Percentiles rank a stretch among this genome's conserved stretches.
Evolutionary conservation across 2,888 invertebrate genomes (phyloP).

Genomic region (Artemia sp.): DNA sequence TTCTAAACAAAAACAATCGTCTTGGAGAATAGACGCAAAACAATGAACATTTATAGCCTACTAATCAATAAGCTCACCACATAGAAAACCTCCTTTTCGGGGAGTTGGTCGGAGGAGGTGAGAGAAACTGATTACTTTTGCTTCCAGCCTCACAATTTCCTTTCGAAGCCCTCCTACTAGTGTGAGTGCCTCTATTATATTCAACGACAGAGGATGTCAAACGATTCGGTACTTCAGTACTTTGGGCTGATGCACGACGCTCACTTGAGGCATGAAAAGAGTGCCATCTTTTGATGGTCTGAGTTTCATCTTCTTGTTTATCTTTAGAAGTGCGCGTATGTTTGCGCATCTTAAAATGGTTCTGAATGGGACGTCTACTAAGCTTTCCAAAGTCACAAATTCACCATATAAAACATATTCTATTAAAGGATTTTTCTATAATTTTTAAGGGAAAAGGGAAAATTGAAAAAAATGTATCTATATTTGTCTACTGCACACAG

Average conservation of each 20-base stretch:
- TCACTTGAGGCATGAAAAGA: slow-evolving; percentile 32
- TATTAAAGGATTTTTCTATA: no score
- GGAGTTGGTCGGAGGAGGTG: slow-evolving; percentile 32
- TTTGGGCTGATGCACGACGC: neutral
- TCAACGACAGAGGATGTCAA: no score
- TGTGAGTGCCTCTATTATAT: no score
- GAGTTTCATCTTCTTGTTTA: neutral
- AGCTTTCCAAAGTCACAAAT: no score
- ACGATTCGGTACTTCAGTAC: neutral
- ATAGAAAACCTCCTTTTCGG: slow-evolving; percentile 35
- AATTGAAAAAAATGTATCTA: no score
- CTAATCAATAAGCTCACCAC: slow-evolving; percentile 32
- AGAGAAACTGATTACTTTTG: slow-evolving; percentile 19
- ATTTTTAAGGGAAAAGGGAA: no score
- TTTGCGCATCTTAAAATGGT: slow-evolving; percentile 19
- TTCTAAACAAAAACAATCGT: no score
- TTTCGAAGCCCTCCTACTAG: neutral
- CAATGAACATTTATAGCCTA: neutral
- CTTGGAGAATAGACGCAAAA: neutral
- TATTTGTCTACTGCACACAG: no score
- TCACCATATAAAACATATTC: no score
- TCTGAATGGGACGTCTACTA: no score
- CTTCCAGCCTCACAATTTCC: neutral
- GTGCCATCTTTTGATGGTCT: slow-evolving; percentile 37
- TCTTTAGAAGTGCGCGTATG: slow-evolving; percentile 18